Evolutionary conservation across 2,888 invertebrate genomes (phyloP).

Genomic region (Eupithecia subumbrata): DNA sequence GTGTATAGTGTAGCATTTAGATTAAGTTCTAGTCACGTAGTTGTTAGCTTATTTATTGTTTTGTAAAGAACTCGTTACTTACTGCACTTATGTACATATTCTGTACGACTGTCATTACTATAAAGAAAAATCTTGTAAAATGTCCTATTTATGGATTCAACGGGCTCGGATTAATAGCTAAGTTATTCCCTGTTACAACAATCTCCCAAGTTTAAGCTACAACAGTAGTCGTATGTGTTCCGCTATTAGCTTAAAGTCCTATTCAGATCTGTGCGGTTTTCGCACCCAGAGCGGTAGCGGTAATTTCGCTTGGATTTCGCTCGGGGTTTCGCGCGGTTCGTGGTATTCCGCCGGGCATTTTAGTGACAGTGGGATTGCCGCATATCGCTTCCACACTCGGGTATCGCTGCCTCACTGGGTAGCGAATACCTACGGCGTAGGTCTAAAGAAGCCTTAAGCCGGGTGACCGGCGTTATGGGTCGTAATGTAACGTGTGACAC

Average conservation of each 20-base stretch:
- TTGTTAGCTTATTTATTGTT: conserved; percentile 14
- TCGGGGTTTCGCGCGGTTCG: too few species aligned
- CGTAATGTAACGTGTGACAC: too few species aligned
- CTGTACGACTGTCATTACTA: background rate
- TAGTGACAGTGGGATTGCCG: background rate
- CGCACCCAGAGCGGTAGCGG: background rate
- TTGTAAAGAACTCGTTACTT: conserved; percentile 39
- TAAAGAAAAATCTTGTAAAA: background rate
- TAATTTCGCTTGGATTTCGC: too few species aligned
- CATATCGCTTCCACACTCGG: background rate
- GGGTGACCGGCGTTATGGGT: too few species aligned
- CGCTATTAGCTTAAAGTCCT: background rate
- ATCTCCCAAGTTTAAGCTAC: background rate
- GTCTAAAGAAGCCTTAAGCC: background rate
- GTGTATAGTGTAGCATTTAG: background rate
- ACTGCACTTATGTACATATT: conserved; percentile 22
- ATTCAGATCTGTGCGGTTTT: background rate
- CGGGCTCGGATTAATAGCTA: background rate
- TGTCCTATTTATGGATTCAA: background rate
- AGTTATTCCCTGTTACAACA: background rate
- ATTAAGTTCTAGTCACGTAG: conserved; percentile 21
- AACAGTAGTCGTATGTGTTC: background rate
- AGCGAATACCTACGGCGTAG: background rate
- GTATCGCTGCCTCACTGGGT: background rate
- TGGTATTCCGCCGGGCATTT: background rate